These are phyloP conservation scores for Clarias batrachus DNA, from an alignment of 2,113 vertebrate species.

Conservation along the genomic window DNA sequence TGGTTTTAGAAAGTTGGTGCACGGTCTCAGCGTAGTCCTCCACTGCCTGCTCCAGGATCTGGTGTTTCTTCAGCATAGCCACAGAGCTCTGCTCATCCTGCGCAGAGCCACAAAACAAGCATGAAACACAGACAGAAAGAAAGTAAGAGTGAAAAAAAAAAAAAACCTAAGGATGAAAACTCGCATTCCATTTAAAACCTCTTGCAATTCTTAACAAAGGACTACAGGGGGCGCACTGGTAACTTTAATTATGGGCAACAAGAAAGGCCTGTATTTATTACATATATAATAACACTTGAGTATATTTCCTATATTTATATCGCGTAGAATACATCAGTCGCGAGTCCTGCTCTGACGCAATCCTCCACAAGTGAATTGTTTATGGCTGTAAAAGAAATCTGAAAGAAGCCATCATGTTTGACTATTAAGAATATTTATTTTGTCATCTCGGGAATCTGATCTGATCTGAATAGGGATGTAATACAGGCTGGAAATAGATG, in stretches of 20 bases:
- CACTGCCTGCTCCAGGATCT: constrained; percentile 97
- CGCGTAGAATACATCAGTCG: not conserved
- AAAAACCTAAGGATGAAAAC: too few species aligned
- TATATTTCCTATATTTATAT: not conserved
- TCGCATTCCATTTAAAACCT: not conserved
- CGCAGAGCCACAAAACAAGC: not conserved
- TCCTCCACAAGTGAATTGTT: not conserved
- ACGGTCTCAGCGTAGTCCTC: constrained; percentile 98
- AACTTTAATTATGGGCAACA: not conserved
- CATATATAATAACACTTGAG: not conserved
- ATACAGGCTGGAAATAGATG: not conserved
- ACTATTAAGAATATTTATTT: not conserved
- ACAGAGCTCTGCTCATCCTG: constrained; percentile 98
- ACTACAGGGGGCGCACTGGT: not conserved
- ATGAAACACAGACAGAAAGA: not conserved
- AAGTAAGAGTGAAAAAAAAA: too few species aligned
- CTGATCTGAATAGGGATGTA: not conserved
- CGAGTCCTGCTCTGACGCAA: not conserved
- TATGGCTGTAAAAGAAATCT: not conserved
- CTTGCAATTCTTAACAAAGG: not conserved
- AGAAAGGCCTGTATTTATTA: not conserved
- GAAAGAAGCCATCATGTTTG: not conserved
- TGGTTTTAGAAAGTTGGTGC: constrained; percentile 95
- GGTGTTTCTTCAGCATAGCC: constrained; percentile 98
- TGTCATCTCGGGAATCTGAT: too few species aligned